Evolutionary conservation across 2,113 vertebrate species (phyloP).

Genomic region (Nothocercus julius): DNA sequence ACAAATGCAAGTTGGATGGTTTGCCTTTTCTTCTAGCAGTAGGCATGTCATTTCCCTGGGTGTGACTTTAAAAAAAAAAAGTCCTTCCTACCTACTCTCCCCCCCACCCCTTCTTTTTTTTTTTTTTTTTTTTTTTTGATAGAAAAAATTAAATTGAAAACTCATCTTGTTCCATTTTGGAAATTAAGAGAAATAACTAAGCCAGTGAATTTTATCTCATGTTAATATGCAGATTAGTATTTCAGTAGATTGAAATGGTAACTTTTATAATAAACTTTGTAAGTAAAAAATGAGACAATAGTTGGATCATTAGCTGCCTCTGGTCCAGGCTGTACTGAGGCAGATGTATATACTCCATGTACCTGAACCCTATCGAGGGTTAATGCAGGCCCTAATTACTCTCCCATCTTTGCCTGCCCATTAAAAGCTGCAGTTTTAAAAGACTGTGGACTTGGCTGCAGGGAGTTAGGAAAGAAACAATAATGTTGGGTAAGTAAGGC

Average conservation of each 20-base stretch:
- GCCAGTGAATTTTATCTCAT: not conserved
- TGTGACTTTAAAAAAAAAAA: not conserved
- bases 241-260: not conserved
- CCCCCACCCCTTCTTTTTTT: accelerated
- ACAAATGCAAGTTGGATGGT: not conserved
- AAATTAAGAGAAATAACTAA: not conserved
- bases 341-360: not conserved
- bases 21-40: not conserved
- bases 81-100: not conserved
- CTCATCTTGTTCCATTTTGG: not conserved
- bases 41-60: not conserved
- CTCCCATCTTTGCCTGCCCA: not conserved
- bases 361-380: not conserved
- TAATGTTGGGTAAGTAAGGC: not conserved
- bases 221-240: not conserved
- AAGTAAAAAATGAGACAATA: not conserved
- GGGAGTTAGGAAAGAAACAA: not conserved
- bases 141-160: not conserved
- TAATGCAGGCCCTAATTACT: not conserved
- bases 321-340: not conserved
- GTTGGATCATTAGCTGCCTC: not conserved
- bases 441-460: not conserved
- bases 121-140: not conserved
- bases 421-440: not conserved
- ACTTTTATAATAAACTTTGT: not conserved